These are phyloP conservation scores for Lamellibrachia columna DNA, from an alignment of 2,888 invertebrate genomes.

Conservation along the genomic window DNA sequence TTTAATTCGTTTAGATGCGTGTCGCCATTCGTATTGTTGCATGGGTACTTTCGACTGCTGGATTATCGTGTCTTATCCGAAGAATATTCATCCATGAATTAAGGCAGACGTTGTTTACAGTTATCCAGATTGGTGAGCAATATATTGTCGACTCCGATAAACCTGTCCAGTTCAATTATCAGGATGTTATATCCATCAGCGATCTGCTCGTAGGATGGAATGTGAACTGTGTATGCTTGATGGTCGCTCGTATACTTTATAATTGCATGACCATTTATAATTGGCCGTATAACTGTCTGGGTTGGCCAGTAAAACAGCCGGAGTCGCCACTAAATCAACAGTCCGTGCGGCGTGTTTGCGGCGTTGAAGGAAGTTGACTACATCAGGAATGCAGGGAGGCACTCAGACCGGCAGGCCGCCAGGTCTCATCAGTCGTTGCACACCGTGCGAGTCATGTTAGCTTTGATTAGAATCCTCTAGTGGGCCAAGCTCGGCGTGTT, in stretches of 20 bases:
- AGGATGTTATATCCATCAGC: not conserved
- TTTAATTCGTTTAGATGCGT: no score
- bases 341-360: not conserved
- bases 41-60: no score
- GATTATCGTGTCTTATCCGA: no score
- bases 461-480: constrained; percentile 11
- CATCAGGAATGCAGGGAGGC: not conserved
- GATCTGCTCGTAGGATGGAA: not conserved
- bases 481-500: not conserved
- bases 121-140: not conserved
- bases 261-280: not conserved
- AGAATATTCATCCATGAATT: not conserved
- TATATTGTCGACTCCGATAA: not conserved
- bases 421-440: not conserved
- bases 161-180: not conserved
- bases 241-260: not conserved
- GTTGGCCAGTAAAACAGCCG: not conserved
- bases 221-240: not conserved
- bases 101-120: not conserved
- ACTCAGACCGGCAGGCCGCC: not conserved
- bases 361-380: not conserved
- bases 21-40: no score
- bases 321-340: not conserved
- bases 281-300: not conserved
- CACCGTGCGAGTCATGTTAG: not conserved